These are phyloP conservation scores for Scytalopus superciliaris DNA, from an alignment of 2,113 vertebrate genomes.

Conservation along the genomic window DNA sequence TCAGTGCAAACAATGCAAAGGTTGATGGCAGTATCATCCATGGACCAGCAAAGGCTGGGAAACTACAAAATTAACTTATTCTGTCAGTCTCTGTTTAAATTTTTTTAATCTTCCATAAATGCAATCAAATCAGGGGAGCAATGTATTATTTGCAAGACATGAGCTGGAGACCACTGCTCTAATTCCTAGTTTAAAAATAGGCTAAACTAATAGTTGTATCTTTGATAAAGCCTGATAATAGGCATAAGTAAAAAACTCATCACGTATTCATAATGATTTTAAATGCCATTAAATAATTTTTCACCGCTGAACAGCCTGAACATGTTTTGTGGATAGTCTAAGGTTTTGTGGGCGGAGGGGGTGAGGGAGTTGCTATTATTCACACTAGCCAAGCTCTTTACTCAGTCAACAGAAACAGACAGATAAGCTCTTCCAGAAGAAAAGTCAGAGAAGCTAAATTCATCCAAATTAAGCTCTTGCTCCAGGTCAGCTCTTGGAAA, in stretches of 20 bases:
- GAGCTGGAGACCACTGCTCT: neutral
- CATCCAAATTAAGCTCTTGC: neutral
- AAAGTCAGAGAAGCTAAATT: constrained; percentile 14
- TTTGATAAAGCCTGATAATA: neutral
- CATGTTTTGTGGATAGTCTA: neutral
- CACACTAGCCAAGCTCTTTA: neutral
- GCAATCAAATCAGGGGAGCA: neutral
- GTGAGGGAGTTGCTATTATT: neutral
- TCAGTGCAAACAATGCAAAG: neutral
- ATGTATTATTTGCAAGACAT: neutral
- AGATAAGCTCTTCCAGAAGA: constrained; percentile 8
- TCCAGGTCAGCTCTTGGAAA: neutral
- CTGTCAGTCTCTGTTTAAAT: neutral
- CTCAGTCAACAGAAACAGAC: neutral
- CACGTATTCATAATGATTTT: neutral
- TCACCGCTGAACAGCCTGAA: neutral
- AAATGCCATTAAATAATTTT: neutral
- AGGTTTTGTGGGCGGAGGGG: neutral
- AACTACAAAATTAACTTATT: neutral
- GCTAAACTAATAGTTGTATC: neutral
- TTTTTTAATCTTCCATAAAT: neutral
- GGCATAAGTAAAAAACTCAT: neutral
- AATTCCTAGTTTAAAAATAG: neutral
- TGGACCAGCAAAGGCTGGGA: neutral
- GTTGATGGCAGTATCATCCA: neutral